phyloP scores from a whole-genome alignment of 2,888 invertebrate genomes.

The Spisula subtruncata region DNA sequence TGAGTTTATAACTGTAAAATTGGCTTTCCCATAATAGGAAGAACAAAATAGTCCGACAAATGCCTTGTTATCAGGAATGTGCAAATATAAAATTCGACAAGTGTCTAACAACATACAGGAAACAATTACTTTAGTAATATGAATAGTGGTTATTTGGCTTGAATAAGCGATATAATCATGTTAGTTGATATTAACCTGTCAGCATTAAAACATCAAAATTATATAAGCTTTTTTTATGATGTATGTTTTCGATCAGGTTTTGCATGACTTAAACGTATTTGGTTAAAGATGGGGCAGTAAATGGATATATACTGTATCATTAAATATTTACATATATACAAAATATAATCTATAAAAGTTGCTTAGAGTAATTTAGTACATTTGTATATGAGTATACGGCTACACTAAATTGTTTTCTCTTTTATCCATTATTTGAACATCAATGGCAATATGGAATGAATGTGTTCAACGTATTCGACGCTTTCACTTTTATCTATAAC shows the following conservation, averaged over 20 bases:
- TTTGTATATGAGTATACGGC: too few species aligned
- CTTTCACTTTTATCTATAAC: too few species aligned
- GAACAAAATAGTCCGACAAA: neutral
- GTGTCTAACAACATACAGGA: neutral
- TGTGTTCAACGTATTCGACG: too few species aligned
- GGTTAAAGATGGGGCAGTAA: neutral
- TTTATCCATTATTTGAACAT: too few species aligned
- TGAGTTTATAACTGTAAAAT: too few species aligned
- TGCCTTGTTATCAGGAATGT: neutral
- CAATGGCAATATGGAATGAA: too few species aligned
- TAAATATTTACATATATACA: too few species aligned
- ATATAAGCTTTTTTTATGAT: neutral
- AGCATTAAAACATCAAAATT: neutral
- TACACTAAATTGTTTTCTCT: too few species aligned
- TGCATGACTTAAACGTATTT: slow-evolving; percentile 1
- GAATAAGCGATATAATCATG: neutral
- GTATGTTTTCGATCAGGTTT: neutral
- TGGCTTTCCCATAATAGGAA: too few species aligned
- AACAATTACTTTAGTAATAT: neutral
- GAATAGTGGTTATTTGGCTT: neutral
- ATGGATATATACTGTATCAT: too few species aligned
- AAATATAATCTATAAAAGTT: too few species aligned
- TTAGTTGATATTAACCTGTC: neutral
- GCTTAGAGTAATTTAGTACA: too few species aligned
- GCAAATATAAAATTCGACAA: neutral